phyloP scores from a whole-genome alignment of 1,140 invertebrate species.

The Paracyclopina nana region DNA sequence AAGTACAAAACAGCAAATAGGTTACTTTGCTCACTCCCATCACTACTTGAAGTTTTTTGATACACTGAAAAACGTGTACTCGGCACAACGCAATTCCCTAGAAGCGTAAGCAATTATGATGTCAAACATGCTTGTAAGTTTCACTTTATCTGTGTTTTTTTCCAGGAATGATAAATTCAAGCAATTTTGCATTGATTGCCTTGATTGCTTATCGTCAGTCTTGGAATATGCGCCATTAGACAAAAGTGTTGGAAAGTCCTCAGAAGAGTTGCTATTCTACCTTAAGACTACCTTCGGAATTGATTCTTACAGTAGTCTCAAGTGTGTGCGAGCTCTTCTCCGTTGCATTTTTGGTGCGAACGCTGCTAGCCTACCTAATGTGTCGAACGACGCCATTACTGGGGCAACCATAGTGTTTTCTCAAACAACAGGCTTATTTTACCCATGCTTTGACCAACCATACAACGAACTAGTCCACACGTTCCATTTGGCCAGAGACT shows the following conservation, averaged over 20 bases:
- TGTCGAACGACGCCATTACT: neutral
- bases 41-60: too few relatives aligned
- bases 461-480: conserved; percentile 10
- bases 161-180: too few relatives aligned
- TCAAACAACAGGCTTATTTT: conserved; percentile 27
- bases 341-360: neutral
- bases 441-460: conserved; percentile 23
- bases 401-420: neutral
- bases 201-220: neutral
- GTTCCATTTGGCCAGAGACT: neutral
- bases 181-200: neutral
- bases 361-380: neutral
- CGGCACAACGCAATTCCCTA: too few relatives aligned
- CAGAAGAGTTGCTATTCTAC: conserved; percentile 59
- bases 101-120: too few relatives aligned
- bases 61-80: too few relatives aligned
- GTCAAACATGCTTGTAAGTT: too few relatives aligned
- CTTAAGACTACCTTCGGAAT: conserved; percentile 46
- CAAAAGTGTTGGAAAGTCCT: conserved; percentile 35
- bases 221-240: neutral
- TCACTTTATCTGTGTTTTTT: too few relatives aligned
- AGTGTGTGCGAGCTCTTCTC: conserved; percentile 39
- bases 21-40: too few relatives aligned
- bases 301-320: conserved; percentile 44
- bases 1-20: too few relatives aligned